Base-by-base conservation (phyloP, 1,140 invertebrate genomes). In the Lordiphosa stackelbergi region DNA sequence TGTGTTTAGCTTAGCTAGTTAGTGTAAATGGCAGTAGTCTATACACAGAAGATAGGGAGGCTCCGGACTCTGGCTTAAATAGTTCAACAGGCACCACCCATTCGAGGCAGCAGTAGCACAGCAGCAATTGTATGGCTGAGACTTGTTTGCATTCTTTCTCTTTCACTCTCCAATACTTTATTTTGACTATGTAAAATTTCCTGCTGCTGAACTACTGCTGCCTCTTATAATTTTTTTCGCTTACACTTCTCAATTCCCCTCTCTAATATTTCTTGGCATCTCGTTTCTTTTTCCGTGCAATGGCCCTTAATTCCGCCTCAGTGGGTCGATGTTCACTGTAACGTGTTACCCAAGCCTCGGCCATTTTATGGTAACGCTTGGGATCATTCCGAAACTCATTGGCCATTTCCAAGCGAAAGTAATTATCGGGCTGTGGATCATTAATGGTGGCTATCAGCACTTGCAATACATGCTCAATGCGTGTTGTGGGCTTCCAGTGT, bases 401-500 rank as follows among this genome's bases (percentile, higher is more conserved):
- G 16, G 97, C 97, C 72, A 99, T 89, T 86, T 99, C 98, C 42
- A 95, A 93, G 69, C 96, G 91, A 34, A 99, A 89, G 0, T 98
- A 96, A 91, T 99, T 98, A 75, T 99, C 97, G 4, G 97, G 97
- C 88, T 99, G 97, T 3, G 98, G 98, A 87, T 99, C 96, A 88
- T 99, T 97, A 11, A 99, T 96, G 88, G 99, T 91, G 40, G 95
- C 96, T 62, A 99, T 93, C 72, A 99, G 90, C 9, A 97, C 94
- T 92, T 99, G 95, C 78, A 99, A 95, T 49, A 99, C 97, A 93
- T 99, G 96, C 89, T 98, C 97, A 68, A 97, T 98, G 91, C 98
- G 98, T 0, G 98, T 98, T 35, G 98, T 98, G 49, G 98, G 98
- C 89, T 99, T 99, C 98, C 98, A 99, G 89, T 99, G 97, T 88